A percentile compares a stretch with the other conserved stretches of the same genome.
Conservation (phyloP, 2,113 vertebrate species). For the Tiliqua scincoides region DNA sequence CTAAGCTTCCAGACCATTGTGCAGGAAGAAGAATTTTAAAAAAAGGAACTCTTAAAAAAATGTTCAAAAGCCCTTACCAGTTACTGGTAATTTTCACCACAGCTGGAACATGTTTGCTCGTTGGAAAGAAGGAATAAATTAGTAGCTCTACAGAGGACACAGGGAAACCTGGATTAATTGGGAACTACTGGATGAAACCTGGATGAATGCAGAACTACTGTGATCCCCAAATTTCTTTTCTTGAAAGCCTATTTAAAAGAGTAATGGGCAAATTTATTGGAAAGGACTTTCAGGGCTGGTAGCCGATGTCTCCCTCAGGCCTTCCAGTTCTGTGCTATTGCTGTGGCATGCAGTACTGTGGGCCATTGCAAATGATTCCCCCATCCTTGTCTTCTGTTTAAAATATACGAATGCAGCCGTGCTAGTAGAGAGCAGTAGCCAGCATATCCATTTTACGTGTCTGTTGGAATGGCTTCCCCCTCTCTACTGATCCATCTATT, state of each 20-base stretch:
- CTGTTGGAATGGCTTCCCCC: neutral
- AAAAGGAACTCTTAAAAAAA: neutral
- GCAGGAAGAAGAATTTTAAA: neutral
- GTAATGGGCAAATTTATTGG: neutral
- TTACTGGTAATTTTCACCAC: neutral
- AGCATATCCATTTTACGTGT: neutral
- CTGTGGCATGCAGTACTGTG: too few relatives aligned
- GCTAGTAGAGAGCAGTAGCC: neutral
- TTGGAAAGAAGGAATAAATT: neutral
- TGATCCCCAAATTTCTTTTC: neutral
- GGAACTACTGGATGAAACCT: too few relatives aligned
- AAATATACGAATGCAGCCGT: neutral
- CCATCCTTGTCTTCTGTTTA: neutral
- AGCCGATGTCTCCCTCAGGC: neutral
- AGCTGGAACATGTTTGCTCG: neutral
- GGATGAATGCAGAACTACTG: too few relatives aligned
- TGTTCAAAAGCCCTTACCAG: neutral
- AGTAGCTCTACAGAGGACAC: neutral
- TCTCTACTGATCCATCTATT: conserved; percentile 6
- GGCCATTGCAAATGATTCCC: too few relatives aligned
- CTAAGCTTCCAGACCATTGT: neutral
- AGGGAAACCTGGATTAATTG: neutral
- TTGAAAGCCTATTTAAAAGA: neutral
- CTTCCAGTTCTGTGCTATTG: neutral
- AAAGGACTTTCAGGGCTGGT: neutral